Percentiles rank a stretch among this genome's conserved stretches.
These are phyloP conservation scores for Sarcophaga bullata DNA, from an alignment of 1,140 invertebrate species.

Conservation along the genomic window DNA sequence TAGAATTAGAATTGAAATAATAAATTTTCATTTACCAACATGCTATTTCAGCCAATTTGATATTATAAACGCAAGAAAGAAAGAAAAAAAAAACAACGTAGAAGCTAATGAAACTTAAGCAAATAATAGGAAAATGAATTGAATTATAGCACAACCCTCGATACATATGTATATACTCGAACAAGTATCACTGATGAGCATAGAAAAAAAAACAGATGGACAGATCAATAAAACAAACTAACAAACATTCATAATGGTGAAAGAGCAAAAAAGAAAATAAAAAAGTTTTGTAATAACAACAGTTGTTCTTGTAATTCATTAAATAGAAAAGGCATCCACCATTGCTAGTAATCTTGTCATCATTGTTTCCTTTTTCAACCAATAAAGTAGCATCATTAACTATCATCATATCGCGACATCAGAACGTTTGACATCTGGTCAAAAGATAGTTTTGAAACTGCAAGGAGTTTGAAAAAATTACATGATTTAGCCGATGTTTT, in stretches of 20 bases:
- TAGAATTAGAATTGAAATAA: conserved; percentile 3
- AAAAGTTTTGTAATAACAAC: neutral
- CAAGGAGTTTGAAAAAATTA: no score
- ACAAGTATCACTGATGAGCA: neutral
- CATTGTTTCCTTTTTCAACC: neutral
- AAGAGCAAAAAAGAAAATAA: conserved; percentile 24
- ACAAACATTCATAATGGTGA: conserved; percentile 29
- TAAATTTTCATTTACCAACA: conserved; percentile 17
- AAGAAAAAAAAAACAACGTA: neutral
- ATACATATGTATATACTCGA: no score
- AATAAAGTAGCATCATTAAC: neutral
- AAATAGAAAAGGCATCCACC: neutral
- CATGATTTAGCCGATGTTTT: no score
- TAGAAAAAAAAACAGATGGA: neutral
- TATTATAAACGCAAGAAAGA: neutral
- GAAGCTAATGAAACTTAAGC: neutral
- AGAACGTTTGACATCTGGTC: no score
- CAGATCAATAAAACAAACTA: neutral
- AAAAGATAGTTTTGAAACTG: no score
- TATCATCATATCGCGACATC: neutral
- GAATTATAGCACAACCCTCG: neutral
- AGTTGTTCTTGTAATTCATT: neutral
- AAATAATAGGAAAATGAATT: neutral
- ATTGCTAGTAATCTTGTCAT: neutral
- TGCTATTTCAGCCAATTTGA: conserved; percentile 8